phyloP scores from a whole-genome alignment of 2,888 invertebrate species.

The Byasa hedistus region DNA sequence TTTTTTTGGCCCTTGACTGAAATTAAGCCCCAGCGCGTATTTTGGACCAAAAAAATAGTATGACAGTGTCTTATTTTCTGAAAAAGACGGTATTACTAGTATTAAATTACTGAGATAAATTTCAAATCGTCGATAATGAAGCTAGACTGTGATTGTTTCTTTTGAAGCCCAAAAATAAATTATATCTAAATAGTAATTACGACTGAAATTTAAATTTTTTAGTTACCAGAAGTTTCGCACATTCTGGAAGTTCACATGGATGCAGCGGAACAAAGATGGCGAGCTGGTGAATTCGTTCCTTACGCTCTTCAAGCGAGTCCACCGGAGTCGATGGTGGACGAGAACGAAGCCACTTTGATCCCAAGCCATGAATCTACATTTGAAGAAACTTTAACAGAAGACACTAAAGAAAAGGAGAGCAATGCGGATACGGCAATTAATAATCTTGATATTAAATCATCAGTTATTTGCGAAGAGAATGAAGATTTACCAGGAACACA shows the following conservation, averaged over 20 bases:
- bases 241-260: constrained; percentile 65
- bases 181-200: too few relatives aligned
- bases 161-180: too few relatives aligned
- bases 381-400: constrained; percentile 64
- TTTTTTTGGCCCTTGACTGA: too few relatives aligned
- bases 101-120: too few relatives aligned
- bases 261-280: constrained; percentile 58
- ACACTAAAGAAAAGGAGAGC: constrained; percentile 29
- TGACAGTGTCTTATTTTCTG: too few relatives aligned
- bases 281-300: constrained; percentile 49
- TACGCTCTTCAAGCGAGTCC: constrained; percentile 42
- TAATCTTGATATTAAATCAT: constrained; percentile 3
- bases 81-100: too few relatives aligned
- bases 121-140: too few relatives aligned
- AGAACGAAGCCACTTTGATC: constrained; percentile 55
- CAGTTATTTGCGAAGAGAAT: constrained; percentile 3
- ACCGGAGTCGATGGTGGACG: constrained; percentile 46
- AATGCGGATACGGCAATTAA: not conserved
- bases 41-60: too few relatives aligned
- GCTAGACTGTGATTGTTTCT: too few relatives aligned
- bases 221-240: constrained; percentile 69
- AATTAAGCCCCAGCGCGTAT: too few relatives aligned
- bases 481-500: constrained; percentile 6
- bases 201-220: not conserved
- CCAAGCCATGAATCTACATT: constrained; percentile 52